phyloP scores from a whole-genome alignment of 2,797 vertebrate genomes.

The Mallotus villosus region DNA sequence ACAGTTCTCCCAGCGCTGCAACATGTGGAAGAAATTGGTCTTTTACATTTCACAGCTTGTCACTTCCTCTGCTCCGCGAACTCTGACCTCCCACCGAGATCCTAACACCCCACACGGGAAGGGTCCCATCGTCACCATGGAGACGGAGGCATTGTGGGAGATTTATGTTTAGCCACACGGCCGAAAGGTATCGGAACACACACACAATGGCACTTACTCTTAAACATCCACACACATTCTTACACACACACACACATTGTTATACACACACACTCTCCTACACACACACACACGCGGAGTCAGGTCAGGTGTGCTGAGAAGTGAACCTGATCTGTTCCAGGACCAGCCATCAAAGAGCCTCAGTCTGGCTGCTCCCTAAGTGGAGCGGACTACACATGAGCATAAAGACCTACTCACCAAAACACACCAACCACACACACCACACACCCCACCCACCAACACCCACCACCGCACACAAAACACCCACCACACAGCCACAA shows the following conservation, averaged over 20 bases:
- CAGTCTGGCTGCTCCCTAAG: constrained; percentile 59
- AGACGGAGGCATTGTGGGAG: constrained; percentile 70
- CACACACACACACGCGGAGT: constrained; percentile 37
- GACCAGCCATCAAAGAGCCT: constrained; percentile 76
- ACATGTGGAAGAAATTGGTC: constrained; percentile 99
- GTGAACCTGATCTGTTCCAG: constrained; percentile 69
- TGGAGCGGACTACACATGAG: constrained; percentile 72
- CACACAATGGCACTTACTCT: constrained; percentile 14
- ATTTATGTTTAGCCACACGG: constrained; percentile 76
- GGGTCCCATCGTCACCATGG: constrained; percentile 81
- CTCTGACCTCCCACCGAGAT: constrained; percentile 92
- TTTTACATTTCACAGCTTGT: constrained; percentile 99
- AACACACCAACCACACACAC: too few relatives aligned
- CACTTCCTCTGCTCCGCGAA: constrained; percentile 95
- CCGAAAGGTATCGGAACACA: constrained; percentile 38
- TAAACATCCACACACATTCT: constrained; percentile 27
- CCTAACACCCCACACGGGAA: constrained; percentile 92
- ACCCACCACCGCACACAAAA: too few relatives aligned
- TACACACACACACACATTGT: constrained; percentile 11
- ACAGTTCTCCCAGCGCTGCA: constrained; percentile 83
- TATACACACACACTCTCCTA: constrained; percentile 28
- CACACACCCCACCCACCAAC: too few relatives aligned
- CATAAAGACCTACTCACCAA: constrained; percentile 72
- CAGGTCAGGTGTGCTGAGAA: constrained; percentile 64
- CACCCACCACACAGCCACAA: too few relatives aligned